phyloP scores from a whole-genome alignment of 1,140 invertebrate genomes.

The Orchestia grillus region DNA sequence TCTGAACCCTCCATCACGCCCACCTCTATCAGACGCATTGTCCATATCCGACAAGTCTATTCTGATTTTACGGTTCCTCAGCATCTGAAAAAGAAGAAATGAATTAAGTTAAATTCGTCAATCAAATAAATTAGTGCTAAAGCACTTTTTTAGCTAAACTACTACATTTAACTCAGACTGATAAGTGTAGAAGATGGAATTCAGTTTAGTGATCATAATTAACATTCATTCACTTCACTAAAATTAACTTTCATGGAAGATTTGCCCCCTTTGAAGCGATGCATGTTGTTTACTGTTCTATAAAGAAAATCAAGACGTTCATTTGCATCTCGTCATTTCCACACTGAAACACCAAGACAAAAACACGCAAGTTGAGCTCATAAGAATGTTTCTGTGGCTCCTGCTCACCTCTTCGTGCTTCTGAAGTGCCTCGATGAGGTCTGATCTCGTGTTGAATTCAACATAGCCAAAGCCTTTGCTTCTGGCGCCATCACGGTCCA shows the following conservation, averaged over 20 bases:
- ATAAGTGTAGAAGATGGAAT: too few species aligned
- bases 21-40: not conserved
- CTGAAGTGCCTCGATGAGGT: not conserved
- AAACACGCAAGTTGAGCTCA: not conserved
- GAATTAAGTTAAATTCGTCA: too few species aligned
- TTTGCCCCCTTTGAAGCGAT: too few species aligned
- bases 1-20: constrained; percentile 16
- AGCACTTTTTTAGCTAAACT: too few species aligned
- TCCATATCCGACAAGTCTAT: not conserved
- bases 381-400: not conserved
- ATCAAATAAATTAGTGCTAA: too few species aligned
- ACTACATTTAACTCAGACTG: too few species aligned
- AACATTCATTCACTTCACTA: too few species aligned
- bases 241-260: too few species aligned
- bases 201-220: too few species aligned
- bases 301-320: too few species aligned
- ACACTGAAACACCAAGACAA: not conserved
- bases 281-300: too few species aligned
- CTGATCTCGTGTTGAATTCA: not conserved
- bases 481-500: constrained; percentile 6
- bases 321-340: too few species aligned
- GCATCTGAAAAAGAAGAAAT: not conserved
- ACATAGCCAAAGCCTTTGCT: constrained; percentile 39
- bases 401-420: constrained; percentile 37
- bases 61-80: constrained; percentile 10